Percentiles rank a stretch among this genome's conserved stretches.
Evolutionary conservation across 2,113 vertebrate species (phyloP).

Genomic region (Muntiacus muntjak): DNA sequence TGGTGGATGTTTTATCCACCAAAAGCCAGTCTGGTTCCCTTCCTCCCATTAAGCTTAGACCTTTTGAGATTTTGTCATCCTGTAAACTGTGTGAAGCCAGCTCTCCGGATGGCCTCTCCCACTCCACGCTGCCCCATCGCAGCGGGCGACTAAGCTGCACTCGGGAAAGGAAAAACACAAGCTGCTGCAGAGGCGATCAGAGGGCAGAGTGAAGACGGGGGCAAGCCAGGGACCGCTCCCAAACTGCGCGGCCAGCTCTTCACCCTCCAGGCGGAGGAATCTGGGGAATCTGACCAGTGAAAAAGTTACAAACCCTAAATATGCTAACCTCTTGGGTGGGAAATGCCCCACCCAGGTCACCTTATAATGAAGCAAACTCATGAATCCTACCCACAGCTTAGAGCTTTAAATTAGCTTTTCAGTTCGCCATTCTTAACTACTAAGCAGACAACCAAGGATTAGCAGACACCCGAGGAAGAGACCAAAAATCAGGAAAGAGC

Average conservation of each 20-base stretch:
- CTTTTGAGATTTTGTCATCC: background rate
- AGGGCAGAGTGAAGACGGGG: background rate
- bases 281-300: background rate
- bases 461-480: background rate
- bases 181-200: background rate
- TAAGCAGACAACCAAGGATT: background rate
- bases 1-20: background rate
- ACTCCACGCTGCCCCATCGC: background rate
- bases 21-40: background rate
- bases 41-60: background rate
- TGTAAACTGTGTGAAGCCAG: background rate
- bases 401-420: background rate
- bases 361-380: background rate
- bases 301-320: background rate
- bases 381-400: background rate
- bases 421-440: background rate
- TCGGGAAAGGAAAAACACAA: background rate
- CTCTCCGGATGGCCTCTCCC: background rate
- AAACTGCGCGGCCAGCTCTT: background rate
- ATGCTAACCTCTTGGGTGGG: background rate
- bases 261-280: background rate
- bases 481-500: background rate
- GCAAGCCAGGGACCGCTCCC: background rate
- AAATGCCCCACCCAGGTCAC: background rate
- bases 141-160: background rate